Evolutionary conservation across 2,888 invertebrate genomes (phyloP), one percentile per base, ranked within the genome.

Genomic region (Drosophila tanythrix): DNA sequence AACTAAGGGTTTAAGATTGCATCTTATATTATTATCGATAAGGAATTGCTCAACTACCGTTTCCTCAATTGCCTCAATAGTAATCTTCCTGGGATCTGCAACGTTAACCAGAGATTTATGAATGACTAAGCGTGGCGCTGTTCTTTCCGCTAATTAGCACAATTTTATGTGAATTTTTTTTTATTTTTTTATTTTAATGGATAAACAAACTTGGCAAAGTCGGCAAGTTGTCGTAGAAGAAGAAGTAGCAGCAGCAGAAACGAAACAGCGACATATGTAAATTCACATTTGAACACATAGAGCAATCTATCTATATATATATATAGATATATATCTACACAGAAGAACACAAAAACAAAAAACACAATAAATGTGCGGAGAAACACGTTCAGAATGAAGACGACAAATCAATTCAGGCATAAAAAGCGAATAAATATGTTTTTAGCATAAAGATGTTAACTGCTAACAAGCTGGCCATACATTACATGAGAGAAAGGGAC

Each of bases 361-460:
- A 66, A 52, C 46, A 70, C 58, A 83, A 82, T 82, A 86, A 86
- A 82, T 81, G 83, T 75, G 76, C 57, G 63, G 69, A 58, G 79
- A 81, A 83, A 85, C 78, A 74, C 74, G 81, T 73, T 81, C 68
- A 76, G 83, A 81, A 79, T 77, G 89, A 77, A 89, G 88, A 83
- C 88, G 90, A 87, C 90, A 86, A 88, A 88, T 89, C 88, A 89
- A 90, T 87, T 91, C 88, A 90, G 83, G 90, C 91, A 84, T 87
- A 82, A 83, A 91, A 87, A 90, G 87, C 80, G 90, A 87, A 85
- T 90, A 88, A 88, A 85, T 90, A 88, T 82, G 81, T 86, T 90
- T 90, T 90, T 90, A 87, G 82, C 91, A 82, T 89, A 65, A 79
- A 89, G 85, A 87, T 77, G 91, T 83, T 90, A 90, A 90, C 90